Percentiles rank a stretch among this genome's conserved stretches.
phyloP scores from a whole-genome alignment of 2,797 vertebrate genomes.

The Ataeniobius toweri region DNA sequence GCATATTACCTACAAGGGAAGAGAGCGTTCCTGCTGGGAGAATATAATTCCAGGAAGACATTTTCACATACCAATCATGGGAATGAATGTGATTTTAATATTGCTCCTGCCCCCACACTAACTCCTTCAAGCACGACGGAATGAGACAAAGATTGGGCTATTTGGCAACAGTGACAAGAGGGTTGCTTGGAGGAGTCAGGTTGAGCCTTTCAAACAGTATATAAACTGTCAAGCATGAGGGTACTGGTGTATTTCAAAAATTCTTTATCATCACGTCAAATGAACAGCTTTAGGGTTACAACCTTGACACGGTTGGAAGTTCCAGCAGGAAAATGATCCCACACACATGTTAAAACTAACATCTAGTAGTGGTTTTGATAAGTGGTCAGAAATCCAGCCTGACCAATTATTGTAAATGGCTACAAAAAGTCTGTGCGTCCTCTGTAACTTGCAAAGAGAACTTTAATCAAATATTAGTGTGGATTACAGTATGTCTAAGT shows the following conservation, averaged over 20 bases:
- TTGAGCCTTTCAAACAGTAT: neutral
- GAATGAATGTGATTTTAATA: neutral
- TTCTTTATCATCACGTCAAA: neutral
- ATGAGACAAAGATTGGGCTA: neutral
- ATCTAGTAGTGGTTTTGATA: neutral
- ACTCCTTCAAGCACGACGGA: neutral
- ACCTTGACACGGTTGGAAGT: too few relatives aligned
- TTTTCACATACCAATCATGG: neutral
- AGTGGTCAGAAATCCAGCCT: neutral
- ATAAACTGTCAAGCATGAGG: neutral
- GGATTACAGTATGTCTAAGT: neutral
- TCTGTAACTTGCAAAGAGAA: neutral
- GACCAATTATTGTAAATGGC: neutral
- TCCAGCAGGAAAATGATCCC: neutral
- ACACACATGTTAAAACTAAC: neutral
- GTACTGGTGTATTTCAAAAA: neutral
- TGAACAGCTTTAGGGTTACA: neutral
- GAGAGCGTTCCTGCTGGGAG: conserved; percentile 22
- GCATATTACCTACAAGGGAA: conserved; percentile 25
- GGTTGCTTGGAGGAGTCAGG: neutral
- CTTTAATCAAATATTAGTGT: neutral
- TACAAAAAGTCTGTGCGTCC: neutral
- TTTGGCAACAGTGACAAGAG: neutral
- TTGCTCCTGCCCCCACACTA: neutral
- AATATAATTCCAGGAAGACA: neutral